Evolutionary conservation across 1,140 invertebrate species (phyloP).

Genomic region (Archegozetes longisetosus): DNA sequence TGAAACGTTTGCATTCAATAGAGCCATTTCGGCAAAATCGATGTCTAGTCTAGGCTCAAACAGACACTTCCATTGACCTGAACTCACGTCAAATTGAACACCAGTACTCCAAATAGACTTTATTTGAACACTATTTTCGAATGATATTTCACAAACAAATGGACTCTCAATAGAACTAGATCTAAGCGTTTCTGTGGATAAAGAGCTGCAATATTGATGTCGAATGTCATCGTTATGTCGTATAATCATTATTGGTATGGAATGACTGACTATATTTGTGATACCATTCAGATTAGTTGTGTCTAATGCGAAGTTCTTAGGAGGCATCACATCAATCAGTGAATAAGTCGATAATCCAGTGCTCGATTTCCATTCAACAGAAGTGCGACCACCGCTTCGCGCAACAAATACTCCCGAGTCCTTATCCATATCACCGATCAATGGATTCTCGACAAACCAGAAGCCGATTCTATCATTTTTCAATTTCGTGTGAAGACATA

Average conservation of each 20-base stretch:
- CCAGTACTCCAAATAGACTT: background rate
- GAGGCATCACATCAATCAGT: background rate
- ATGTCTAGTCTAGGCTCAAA: background rate
- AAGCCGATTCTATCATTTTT: background rate
- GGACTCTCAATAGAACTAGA: background rate
- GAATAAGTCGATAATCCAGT: background rate
- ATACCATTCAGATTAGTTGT: background rate
- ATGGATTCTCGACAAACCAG: background rate
- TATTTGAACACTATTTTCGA: background rate
- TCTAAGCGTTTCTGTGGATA: no score
- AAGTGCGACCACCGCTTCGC: background rate
- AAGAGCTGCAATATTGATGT: background rate
- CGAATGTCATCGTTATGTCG: background rate
- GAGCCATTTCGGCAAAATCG: background rate
- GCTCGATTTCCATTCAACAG: background rate
- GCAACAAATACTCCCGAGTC: background rate
- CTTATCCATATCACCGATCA: background rate
- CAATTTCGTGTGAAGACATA: background rate
- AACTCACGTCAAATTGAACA: background rate
- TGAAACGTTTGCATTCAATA: background rate
- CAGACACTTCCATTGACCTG: background rate
- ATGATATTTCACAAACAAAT: conserved; percentile 1
- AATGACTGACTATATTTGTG: background rate
- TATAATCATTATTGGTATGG: background rate
- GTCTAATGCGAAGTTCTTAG: background rate